These are phyloP conservation scores for Sardina pilchardus DNA, from an alignment of 2,113 vertebrate species.

Conservation along the genomic window DNA sequence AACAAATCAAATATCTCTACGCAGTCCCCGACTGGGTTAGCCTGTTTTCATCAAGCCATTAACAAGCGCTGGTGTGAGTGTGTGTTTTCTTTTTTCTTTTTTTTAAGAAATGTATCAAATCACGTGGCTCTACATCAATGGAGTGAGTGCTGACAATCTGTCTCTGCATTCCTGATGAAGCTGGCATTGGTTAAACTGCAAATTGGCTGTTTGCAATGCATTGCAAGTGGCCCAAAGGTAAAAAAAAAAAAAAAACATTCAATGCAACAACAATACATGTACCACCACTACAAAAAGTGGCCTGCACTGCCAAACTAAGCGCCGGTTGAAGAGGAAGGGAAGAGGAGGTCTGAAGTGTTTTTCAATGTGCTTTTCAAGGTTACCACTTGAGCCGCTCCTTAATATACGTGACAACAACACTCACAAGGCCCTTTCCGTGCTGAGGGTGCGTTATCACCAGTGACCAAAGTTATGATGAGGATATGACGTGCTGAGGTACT, in stretches of 20 bases:
- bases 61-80: not conserved
- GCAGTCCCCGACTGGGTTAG: not conserved
- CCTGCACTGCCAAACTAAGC: not conserved
- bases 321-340: not conserved
- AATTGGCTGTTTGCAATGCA: not conserved
- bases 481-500: not conserved
- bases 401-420: not conserved
- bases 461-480: conserved; percentile 22
- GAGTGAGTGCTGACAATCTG: not conserved
- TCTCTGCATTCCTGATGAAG: not conserved
- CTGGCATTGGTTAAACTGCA: not conserved
- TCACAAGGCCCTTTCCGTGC: not conserved
- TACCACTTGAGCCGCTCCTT: not conserved
- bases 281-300: not conserved
- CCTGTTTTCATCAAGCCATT: not conserved
- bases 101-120: not conserved
- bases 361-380: not conserved
- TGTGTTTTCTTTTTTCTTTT: too few relatives aligned
- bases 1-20: not conserved
- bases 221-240: not conserved
- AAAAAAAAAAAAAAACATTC: not conserved
- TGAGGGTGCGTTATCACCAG: conserved; percentile 17
- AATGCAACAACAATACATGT: not conserved
- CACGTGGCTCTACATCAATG: not conserved
- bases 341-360: not conserved